These are phyloP conservation scores for Lithophane socia DNA, from an alignment of 2,888 invertebrate species.

Conservation along the genomic window DNA sequence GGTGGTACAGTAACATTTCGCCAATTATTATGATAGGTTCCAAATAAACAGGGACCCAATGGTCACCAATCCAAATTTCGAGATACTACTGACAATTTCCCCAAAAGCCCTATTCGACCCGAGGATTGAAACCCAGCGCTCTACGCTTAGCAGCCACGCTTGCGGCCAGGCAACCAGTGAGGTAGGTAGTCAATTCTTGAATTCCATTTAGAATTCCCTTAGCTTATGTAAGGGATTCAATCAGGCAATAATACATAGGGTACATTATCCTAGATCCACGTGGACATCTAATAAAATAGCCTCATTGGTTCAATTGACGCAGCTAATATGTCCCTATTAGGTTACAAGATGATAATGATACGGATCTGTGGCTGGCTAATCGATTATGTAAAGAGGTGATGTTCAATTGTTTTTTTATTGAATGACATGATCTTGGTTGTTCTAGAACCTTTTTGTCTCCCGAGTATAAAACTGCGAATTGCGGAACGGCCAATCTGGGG, in stretches of 20 bases:
- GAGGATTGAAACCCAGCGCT: neutral
- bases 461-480: too few species aligned
- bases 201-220: neutral
- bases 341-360: constrained; percentile 21
- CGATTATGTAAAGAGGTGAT: neutral
- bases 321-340: constrained; percentile 16
- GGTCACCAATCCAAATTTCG: neutral
- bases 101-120: neutral
- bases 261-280: constrained; percentile 4
- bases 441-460: too few species aligned
- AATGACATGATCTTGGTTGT: neutral
- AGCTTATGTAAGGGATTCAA: neutral
- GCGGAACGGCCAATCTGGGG: too few species aligned
- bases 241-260: neutral
- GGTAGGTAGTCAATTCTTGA: neutral
- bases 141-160: neutral
- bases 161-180: neutral
- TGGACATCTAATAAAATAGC: constrained; percentile 3
- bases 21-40: too few species aligned
- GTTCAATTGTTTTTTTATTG: neutral
- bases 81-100: neutral
- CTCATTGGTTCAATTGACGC: constrained; percentile 34
- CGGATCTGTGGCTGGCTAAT: neutral
- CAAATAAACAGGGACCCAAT: too few species aligned
- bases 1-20: too few species aligned